Percentiles rank a stretch among this genome's conserved stretches.
Conservation (phyloP, 2,888 invertebrate species). For the Pristionchus fissidentatus region DNA sequence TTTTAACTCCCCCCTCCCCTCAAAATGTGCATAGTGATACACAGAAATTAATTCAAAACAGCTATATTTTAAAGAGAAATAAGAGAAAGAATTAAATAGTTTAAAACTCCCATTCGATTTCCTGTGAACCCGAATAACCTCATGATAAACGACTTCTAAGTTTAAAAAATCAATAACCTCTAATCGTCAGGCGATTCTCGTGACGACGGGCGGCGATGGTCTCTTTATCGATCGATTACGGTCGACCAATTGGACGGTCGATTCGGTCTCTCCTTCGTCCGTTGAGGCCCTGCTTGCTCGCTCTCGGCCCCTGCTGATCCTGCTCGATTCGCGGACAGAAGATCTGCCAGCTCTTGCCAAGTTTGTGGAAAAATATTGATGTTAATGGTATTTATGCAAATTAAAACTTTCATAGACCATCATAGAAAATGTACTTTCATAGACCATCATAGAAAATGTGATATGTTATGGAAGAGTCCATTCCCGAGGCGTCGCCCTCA, state of each 20-base stretch:
- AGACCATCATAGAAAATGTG: neutral
- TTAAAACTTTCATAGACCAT: neutral
- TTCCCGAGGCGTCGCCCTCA: too few relatives aligned
- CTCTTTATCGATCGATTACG: slow-evolving; percentile 45
- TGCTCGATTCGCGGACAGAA: slow-evolving; percentile 66
- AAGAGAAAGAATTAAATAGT: too few relatives aligned
- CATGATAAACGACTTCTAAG: too few relatives aligned
- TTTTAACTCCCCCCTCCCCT: too few relatives aligned
- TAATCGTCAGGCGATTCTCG: slow-evolving; percentile 33
- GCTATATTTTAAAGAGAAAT: too few relatives aligned
- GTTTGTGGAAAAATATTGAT: slow-evolving; percentile 56
- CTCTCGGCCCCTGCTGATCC: slow-evolving; percentile 63
- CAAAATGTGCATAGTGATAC: too few relatives aligned
- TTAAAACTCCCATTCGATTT: too few relatives aligned
- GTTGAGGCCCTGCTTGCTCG: slow-evolving; percentile 56
- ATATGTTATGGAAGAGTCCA: too few relatives aligned
- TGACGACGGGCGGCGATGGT: slow-evolving; percentile 35
- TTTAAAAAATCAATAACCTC: too few relatives aligned
- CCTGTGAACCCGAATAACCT: too few relatives aligned
- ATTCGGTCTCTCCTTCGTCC: slow-evolving; percentile 21
- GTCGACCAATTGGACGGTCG: slow-evolving; percentile 34
- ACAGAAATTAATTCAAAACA: too few relatives aligned
- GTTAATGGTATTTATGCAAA: slow-evolving; percentile 2
- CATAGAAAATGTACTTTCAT: neutral
- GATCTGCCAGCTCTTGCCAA: slow-evolving; percentile 64